Evolutionary conservation across 2,888 invertebrate genomes (phyloP).

Genomic region (Cacoxenus indagator): DNA sequence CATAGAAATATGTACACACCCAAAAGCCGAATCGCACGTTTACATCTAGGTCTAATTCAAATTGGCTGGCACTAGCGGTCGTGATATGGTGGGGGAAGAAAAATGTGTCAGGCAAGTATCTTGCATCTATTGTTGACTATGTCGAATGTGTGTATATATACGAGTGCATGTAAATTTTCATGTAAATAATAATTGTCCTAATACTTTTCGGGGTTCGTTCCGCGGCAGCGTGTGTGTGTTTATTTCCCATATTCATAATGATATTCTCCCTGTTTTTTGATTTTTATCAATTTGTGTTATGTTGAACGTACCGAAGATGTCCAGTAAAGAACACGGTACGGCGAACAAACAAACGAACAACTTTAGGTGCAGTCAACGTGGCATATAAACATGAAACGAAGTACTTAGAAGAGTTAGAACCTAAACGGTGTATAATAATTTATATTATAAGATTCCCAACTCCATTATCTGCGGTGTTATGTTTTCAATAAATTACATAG

Average conservation of each 20-base stretch:
- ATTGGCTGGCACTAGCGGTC: background rate
- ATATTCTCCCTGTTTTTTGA: slow-evolving; percentile 20
- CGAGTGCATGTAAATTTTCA: slow-evolving; percentile 46
- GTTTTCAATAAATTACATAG: too few species aligned
- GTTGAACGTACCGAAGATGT: slow-evolving; percentile 60
- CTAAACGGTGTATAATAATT: too few species aligned
- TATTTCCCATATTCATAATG: slow-evolving; percentile 15
- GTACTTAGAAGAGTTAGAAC: too few species aligned
- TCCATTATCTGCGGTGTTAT: too few species aligned
- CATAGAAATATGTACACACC: background rate
- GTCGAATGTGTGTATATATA: background rate
- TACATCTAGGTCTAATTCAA: background rate
- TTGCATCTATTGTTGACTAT: background rate
- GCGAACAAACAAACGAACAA: background rate
- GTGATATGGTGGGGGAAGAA: too few species aligned
- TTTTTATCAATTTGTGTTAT: slow-evolving; percentile 55
- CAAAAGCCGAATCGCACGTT: slow-evolving; percentile 21
- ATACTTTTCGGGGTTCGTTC: slow-evolving; percentile 48
- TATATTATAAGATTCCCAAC: too few species aligned
- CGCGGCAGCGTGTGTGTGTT: background rate
- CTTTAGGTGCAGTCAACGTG: background rate
- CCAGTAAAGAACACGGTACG: background rate
- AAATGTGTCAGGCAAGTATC: too few species aligned
- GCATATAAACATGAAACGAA: too few species aligned
- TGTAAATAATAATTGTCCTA: slow-evolving; percentile 58